A percentile compares a stretch with the other conserved stretches of the same genome.
phyloP scores from a whole-genome alignment of 2,113 vertebrate genomes.

The Etia nguti region DNA sequence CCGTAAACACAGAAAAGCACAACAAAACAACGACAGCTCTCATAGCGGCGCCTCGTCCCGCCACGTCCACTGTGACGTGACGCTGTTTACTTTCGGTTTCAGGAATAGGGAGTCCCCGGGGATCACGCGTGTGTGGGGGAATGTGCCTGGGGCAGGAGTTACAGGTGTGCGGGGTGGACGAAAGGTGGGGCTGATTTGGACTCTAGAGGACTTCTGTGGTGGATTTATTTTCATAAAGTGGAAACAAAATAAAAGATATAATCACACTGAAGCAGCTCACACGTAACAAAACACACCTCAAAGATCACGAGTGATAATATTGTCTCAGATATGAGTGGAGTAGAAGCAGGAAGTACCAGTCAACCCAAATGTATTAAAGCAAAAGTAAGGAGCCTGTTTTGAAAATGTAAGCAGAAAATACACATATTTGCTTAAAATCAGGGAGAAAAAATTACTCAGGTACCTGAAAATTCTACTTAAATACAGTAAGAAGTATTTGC shows the following conservation, averaged over 20 bases:
- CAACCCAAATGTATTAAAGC: accelerated
- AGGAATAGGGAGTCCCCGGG: accelerated
- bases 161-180: background rate
- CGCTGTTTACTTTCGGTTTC: background rate
- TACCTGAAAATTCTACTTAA: background rate
- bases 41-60: background rate
- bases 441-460: background rate
- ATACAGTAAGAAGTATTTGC: background rate
- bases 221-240: background rate
- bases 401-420: accelerated
- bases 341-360: background rate
- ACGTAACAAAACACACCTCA: background rate
- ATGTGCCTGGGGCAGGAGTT: background rate
- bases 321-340: background rate
- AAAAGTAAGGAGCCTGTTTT: background rate
- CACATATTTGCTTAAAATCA: background rate
- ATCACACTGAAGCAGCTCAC: background rate
- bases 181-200: background rate
- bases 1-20: background rate
- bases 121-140: accelerated
- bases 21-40: background rate
- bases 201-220: background rate
- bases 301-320: background rate
- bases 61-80: background rate
- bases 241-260: background rate